Conservation (phyloP, 1,140 invertebrate species). For the Maconellicoccus hirsutus region DNA sequence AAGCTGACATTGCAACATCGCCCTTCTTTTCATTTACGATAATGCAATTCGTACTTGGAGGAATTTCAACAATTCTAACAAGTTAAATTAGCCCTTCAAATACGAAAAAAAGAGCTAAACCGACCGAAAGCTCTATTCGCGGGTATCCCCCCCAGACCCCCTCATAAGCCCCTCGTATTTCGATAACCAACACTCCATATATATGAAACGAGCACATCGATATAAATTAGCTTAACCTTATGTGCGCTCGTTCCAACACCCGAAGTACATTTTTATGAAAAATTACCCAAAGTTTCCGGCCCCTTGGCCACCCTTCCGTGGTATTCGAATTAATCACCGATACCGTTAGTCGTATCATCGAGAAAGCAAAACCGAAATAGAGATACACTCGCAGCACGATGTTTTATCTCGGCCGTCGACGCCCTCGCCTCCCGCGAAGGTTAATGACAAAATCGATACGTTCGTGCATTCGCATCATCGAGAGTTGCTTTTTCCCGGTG, state of each 20-base stretch:
- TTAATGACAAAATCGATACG: conserved; percentile 4
- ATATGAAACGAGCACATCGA: too few species aligned
- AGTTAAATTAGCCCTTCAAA: not conserved
- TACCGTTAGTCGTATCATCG: not conserved
- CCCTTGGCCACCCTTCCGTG: not conserved
- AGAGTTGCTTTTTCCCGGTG: too few species aligned
- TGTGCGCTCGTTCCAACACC: too few species aligned
- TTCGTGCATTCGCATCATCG: too few species aligned
- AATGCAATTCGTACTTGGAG: not conserved
- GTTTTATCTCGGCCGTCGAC: too few species aligned
- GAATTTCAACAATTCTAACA: not conserved
- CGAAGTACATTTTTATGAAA: not conserved
- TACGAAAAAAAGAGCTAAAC: not conserved
- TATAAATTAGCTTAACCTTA: too few species aligned
- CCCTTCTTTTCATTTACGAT: not conserved
- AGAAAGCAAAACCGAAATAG: too few species aligned
- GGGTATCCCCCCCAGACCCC: not conserved
- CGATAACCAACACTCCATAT: too few species aligned
- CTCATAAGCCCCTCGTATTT: too few species aligned
- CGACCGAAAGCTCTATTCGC: not conserved
- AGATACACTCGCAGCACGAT: too few species aligned
- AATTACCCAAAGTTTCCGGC: not conserved
- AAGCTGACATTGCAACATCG: not conserved
- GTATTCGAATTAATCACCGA: not conserved
- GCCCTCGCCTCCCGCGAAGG: too few species aligned